phyloP scores from a whole-genome alignment of 2,888 invertebrate genomes.

The Lasioglossum zephyrum region DNA sequence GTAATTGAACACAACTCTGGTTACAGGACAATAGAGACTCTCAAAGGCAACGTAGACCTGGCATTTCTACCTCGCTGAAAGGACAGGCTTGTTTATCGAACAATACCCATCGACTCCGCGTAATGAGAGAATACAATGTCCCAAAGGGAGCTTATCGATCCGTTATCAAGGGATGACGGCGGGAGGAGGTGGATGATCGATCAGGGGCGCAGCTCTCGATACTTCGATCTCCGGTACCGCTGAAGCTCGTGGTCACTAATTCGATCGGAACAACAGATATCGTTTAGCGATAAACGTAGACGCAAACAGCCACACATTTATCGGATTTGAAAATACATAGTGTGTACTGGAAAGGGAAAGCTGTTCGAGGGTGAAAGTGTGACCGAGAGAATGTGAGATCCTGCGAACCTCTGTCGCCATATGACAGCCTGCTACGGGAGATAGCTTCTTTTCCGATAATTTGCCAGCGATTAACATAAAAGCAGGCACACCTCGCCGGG shows the following conservation, averaged over 20 bases:
- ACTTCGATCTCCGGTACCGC: slow-evolving; percentile 23
- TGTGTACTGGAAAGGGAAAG: slow-evolving; percentile 49
- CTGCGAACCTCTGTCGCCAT: slow-evolving; percentile 74
- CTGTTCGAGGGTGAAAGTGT: slow-evolving; percentile 44
- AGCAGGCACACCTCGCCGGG: slow-evolving; percentile 21
- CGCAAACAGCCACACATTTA: slow-evolving; percentile 27
- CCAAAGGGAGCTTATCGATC: slow-evolving; percentile 3
- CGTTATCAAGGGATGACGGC: slow-evolving; percentile 27
- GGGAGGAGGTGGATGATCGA: slow-evolving; percentile 52
- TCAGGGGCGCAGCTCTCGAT: slow-evolving; percentile 65
- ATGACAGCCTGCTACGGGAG: slow-evolving; percentile 77
- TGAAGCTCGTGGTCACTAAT: not conserved
- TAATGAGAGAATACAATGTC: not conserved
- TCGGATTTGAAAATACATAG: slow-evolving; percentile 55
- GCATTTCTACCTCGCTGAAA: too few relatives aligned
- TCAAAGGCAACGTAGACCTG: too few relatives aligned
- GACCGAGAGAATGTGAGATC: slow-evolving; percentile 64
- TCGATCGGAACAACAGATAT: not conserved
- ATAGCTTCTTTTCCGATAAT: slow-evolving; percentile 82
- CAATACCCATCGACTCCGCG: too few relatives aligned
- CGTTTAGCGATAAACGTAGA: slow-evolving; percentile 51
- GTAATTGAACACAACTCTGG: too few relatives aligned
- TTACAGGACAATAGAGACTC: too few relatives aligned
- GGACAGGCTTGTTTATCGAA: too few relatives aligned
- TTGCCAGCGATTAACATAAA: slow-evolving; percentile 80